Evolutionary conservation across 1,140 invertebrate genomes (phyloP).

Genomic region (Globodera ellingtonae): DNA sequence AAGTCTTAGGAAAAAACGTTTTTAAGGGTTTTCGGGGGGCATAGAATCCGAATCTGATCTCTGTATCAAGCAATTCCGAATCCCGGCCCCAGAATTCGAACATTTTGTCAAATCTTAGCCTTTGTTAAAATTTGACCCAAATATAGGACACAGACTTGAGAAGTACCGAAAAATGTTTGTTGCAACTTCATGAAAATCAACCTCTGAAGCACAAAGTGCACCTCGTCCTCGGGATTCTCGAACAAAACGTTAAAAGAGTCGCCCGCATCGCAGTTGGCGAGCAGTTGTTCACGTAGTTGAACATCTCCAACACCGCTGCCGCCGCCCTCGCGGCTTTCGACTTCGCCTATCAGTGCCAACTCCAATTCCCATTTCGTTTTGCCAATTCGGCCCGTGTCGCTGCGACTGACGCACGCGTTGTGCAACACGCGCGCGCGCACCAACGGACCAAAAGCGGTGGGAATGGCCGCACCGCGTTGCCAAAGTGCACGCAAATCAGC

Average conservation of each 20-base stretch:
- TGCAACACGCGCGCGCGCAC: background rate
- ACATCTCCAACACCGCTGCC: too few relatives aligned
- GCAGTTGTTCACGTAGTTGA: background rate
- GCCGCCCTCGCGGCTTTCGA: too few relatives aligned
- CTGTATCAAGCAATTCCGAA: background rate
- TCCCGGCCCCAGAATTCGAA: background rate
- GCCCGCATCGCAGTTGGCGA: constrained; percentile 29
- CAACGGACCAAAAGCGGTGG: background rate
- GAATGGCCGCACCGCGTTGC: background rate
- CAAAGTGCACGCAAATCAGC: background rate
- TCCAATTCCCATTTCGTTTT: background rate
- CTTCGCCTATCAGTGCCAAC: background rate
- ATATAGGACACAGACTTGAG: background rate
- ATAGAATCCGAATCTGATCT: too few relatives aligned
- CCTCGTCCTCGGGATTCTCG: constrained; percentile 31
- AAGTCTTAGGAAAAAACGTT: background rate
- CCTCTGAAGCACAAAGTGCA: constrained; percentile 35
- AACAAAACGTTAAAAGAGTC: constrained; percentile 41
- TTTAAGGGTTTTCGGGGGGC: background rate
- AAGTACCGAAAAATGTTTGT: background rate
- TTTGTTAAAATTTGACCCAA: background rate
- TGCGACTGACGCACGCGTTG: background rate
- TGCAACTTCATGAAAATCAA: background rate
- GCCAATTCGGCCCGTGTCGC: background rate
- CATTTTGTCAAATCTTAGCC: background rate